Evolutionary conservation across 2,888 invertebrate species (phyloP), one percentile per base, ranked within the genome.

Genomic region (Lasioglossum marginatum): DNA sequence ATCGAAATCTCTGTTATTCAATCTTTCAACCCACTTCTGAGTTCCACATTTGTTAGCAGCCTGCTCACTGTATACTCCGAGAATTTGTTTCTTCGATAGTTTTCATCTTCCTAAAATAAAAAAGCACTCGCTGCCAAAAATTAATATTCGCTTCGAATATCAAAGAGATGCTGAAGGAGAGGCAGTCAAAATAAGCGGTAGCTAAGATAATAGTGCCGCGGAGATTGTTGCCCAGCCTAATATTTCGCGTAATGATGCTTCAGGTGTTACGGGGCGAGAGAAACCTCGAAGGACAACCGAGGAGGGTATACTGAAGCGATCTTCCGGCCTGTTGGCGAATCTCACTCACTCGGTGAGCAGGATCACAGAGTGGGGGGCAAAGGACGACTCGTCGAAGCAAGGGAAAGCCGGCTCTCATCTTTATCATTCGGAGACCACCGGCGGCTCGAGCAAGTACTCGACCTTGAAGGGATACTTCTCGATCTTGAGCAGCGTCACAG

Each of bases 321-420:
- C 94, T 6, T 92, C 93, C 73, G 91, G 91, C 34, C 91, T 93
- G 79, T 77, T 93, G 66, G 91, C 91, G 60, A 92, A 82, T 77
- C 80, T 93, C 45, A 79, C 92, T 8, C 89, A 91, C 27, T 79
- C 92, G 8, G 83, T 85, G 19, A 63, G 70, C 23, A 85, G 79
- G 73, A 70, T 87, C 57, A 63, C 83, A n/a, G 90, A 87, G 45
- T 80, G 57, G 57, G 79, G 63, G 8, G 0, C 57, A 14, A 78
- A n/a, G 88, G 81, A 85, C 34, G 77, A n/a, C 31, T 60, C 68
- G 1, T 3, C 74, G 34, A 82, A 68, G n/a, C 74, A 48, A 8
- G 48, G 48, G 4, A 45, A 68, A 37, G 73, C 83, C 5, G 72
- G 71, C 45, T 5, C 79, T 37, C 75, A 83, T 31, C 71, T 70